Conservation (phyloP, 2,797 vertebrate species). For the Melanotaenia boesemani region DNA sequence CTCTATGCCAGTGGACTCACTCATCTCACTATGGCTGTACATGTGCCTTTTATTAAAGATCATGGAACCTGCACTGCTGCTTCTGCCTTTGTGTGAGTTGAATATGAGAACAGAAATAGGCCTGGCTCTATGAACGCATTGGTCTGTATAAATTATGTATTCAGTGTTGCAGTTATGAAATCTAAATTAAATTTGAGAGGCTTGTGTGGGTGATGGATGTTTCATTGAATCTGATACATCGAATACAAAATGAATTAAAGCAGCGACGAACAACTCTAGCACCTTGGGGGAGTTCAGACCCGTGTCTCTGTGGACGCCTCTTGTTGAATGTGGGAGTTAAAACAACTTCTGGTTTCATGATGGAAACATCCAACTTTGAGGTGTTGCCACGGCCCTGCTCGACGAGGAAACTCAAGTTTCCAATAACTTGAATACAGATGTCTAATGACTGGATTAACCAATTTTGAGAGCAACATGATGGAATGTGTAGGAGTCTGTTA, state of each 20-base stretch:
- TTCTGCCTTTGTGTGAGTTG: neutral
- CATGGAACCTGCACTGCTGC: slow-evolving; percentile 79
- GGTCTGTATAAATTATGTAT: slow-evolving; percentile 56
- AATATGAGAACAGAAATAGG: slow-evolving; percentile 39
- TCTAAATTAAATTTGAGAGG: slow-evolving; percentile 62
- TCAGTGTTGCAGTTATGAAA: slow-evolving; percentile 53
- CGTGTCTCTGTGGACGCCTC: neutral
- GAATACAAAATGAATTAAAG: slow-evolving; percentile 56
- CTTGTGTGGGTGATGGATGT: slow-evolving; percentile 48
- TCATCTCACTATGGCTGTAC: slow-evolving; percentile 88
- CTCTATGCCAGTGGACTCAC: slow-evolving; percentile 82
- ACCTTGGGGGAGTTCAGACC: neutral
- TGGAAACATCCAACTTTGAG: neutral
- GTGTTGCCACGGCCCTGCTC: neutral
- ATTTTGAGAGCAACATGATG: neutral
- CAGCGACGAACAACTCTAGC: neutral
- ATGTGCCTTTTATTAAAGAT: slow-evolving; percentile 91
- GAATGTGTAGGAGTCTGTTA: neutral
- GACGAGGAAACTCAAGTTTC: neutral
- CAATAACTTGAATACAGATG: neutral
- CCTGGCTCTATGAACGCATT: slow-evolving; percentile 17
- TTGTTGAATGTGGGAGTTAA: neutral
- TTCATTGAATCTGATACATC: slow-evolving; percentile 54
- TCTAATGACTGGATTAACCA: neutral
- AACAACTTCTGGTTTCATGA: neutral